Base-by-base conservation (phyloP, 2,888 invertebrate species). In the Ennomos fuscantarius region DNA sequence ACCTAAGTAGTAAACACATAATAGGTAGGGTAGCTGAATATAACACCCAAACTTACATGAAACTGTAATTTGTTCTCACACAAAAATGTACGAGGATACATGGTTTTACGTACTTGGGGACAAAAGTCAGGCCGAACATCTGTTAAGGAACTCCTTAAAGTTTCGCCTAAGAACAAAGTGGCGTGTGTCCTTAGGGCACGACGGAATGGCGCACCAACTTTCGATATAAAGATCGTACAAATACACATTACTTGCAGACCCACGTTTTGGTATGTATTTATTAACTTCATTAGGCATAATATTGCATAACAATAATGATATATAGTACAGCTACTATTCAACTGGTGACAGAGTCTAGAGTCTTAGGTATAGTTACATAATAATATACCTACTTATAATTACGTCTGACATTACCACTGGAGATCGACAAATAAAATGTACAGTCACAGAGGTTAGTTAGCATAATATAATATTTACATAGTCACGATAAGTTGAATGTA, bases 131-230 rank as follows among this genome's bases (percentile, higher is more conserved):
- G 70, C 70, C 72, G 78, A 87, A 87, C 87, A 86, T 87, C 86
- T 87, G 87, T 86, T 87, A 84, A 83, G 80, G 78, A 86, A 86
- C 81, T 87, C 83, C 82, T 81, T 76, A 80, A 86, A 87, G 79
- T 87, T 86, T 74, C 67, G 73, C 77, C 71, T 73, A 83, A 82
- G 86, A 85, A 86, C 86, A 85, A 86, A 86, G 85, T 84, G 74
- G 74, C 69, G 81, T 80, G 78, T 82, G 81, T 83, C 86, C 85
- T 83, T 69, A 81, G 85, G 85, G 84, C 78, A 73, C 68, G 72
- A 64, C 65, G 61, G 68, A 61, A 66, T 65, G 69, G 69, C 65
- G 65, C 69, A 67, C 65, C 53, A 70, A 83, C 81, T 87, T 86
- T 82, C 78, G 77, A 78, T 84, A 83, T 82, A 80, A 84, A 82